Base-by-base conservation (phyloP, 1,140 invertebrate species). In the Drusus annulatus region DNA sequence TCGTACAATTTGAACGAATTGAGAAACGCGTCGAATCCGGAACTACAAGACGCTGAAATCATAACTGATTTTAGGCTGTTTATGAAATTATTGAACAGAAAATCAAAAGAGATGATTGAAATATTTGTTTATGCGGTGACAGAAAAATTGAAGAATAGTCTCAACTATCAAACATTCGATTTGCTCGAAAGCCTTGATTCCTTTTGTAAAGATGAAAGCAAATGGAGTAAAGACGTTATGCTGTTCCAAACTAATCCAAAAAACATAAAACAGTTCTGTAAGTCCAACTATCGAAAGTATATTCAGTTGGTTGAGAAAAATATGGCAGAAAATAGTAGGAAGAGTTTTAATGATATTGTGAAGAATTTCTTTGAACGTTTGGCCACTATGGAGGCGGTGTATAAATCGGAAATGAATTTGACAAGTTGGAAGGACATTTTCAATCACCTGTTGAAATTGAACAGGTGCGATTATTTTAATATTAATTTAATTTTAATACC, bases 71-170 rank as follows among this genome's bases (percentile, higher is more conserved):
- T 89, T 16, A 62, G 74, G 21, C 65, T 80, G 7, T 83, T 90
- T 50, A 84, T 85, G 74, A 87, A 84, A 81, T 73, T 86, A 17
- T 87, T 87, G 31, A 87, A 85, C 83, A 85, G 86, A 80, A 85
- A 85, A 81, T 84, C 88, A 1, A 71, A 85, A 4, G 89, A 90
- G 58, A 81, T 84, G 10, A 80, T 89, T 5, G 85, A 86, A 17
- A 81, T 89, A 73, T 87, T 89, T 84, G 87, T 88, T 45, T 88
- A 88, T 84, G 31, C 86, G 3, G 79, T 89, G 74, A 88, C 87
- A 6, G 84, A 89, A 82, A 60, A 87, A 16, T 54, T 89, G 71
- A 63, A 25, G 58, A n/a, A 17, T 16, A 79, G 52, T 19, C 6
- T 62, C 3, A 71, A 80, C 54, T 36, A 69, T 23, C 58, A 81